Evolutionary conservation across 2,113 vertebrate genomes (phyloP).

Genomic region (Aspiorhynchus laticeps): DNA sequence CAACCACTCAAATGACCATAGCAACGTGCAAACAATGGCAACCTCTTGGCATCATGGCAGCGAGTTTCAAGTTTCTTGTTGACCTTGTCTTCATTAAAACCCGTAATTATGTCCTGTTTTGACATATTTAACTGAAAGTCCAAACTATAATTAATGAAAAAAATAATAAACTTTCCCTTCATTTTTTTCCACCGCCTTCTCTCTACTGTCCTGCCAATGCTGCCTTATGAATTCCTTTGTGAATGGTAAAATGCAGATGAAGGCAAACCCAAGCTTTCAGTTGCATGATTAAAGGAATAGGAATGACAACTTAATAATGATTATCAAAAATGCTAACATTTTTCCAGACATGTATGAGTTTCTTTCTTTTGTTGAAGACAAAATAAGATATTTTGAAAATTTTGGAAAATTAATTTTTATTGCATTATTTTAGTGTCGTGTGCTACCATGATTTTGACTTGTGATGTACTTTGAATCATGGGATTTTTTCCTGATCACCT

Average conservation of each 20-base stretch:
- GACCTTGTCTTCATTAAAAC: background rate
- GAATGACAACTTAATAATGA: background rate
- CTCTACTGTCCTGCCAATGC: background rate
- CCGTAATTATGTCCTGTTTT: background rate
- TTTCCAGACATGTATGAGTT: too few relatives aligned
- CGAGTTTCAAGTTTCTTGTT: background rate
- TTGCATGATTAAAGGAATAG: background rate
- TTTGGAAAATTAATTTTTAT: too few relatives aligned
- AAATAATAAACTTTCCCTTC: background rate
- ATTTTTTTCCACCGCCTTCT: background rate
- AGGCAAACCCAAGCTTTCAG: background rate
- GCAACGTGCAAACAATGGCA: background rate
- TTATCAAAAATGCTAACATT: too few relatives aligned
- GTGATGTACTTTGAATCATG: too few relatives aligned
- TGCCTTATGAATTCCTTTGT: background rate
- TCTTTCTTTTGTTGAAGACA: too few relatives aligned
- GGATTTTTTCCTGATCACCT: too few relatives aligned
- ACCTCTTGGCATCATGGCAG: background rate
- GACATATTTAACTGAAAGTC: background rate
- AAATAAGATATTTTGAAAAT: too few relatives aligned
- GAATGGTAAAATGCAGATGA: background rate
- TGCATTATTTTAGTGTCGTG: too few relatives aligned
- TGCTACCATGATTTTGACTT: too few relatives aligned
- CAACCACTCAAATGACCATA: background rate
- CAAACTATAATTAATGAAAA: slow-evolving; percentile 2